Evolutionary conservation across 1,140 invertebrate species (phyloP).

Genomic region (Cephus cinctus): DNA sequence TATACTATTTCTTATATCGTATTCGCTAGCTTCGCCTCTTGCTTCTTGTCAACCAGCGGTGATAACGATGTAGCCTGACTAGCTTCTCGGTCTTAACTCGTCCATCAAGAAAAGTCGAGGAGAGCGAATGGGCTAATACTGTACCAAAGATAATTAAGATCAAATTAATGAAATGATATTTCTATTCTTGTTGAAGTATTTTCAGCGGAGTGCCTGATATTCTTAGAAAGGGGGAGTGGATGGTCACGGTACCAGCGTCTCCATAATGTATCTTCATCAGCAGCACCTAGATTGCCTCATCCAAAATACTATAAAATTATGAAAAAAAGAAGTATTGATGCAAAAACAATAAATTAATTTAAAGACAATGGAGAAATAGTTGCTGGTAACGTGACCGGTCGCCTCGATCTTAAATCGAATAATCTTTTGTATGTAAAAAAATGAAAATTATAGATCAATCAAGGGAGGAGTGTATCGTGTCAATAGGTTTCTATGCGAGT

Average conservation of each 20-base stretch:
- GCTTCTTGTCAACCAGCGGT: too few relatives aligned
- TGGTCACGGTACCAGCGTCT: too few relatives aligned
- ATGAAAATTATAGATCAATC: slow-evolving; percentile 24
- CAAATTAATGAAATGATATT: slow-evolving; percentile 26
- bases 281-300: too few relatives aligned
- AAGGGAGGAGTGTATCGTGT: slow-evolving; percentile 28
- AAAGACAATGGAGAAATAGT: background rate
- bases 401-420: slow-evolving; percentile 23
- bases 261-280: too few relatives aligned
- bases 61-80: too few relatives aligned
- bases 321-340: background rate
- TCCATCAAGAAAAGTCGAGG: background rate
- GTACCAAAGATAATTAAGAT: slow-evolving; percentile 40
- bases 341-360: background rate
- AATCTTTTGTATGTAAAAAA: slow-evolving; percentile 34
- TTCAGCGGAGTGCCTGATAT: slow-evolving; percentile 49
- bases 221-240: too few relatives aligned
- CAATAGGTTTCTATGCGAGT: slow-evolving; percentile 37
- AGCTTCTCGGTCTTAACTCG: too few relatives aligned
- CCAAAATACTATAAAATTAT: background rate
- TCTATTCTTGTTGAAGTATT: slow-evolving; percentile 43
- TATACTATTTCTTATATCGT: slow-evolving; percentile 4
- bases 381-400: background rate
- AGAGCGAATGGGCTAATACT: slow-evolving; percentile 10
- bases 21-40: too few relatives aligned